A percentile compares a stretch with the other conserved stretches of the same genome.
These are phyloP conservation scores for Lagorchestes hirsutus DNA, from an alignment of 2,797 vertebrate genomes.

Conservation along the genomic window DNA sequence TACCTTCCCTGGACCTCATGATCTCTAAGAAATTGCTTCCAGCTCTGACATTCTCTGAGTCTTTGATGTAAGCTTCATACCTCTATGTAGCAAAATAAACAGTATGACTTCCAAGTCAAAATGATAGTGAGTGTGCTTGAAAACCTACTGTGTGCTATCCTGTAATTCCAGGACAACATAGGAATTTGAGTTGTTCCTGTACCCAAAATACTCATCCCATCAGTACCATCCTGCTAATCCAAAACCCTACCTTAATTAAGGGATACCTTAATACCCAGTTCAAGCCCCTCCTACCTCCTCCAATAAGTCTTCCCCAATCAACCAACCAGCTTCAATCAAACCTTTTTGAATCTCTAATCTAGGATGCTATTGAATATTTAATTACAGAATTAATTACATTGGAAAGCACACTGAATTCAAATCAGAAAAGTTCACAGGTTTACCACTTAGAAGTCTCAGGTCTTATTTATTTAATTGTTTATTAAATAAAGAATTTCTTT, in stretches of 20 bases:
- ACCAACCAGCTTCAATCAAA: background rate
- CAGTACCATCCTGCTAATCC: background rate
- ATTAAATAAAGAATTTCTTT: too few relatives aligned
- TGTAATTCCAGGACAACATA: background rate
- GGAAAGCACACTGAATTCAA: background rate
- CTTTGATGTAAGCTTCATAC: background rate
- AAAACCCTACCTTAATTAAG: background rate
- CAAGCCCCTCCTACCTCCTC: background rate
- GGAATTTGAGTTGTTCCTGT: background rate
- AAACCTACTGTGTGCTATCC: background rate
- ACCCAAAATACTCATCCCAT: background rate
- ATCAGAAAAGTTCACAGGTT: background rate
- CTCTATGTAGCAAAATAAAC: background rate
- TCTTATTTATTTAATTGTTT: too few relatives aligned
- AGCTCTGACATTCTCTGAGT: background rate
- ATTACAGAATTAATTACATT: background rate
- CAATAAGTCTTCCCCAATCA: background rate
- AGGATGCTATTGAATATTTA: background rate
- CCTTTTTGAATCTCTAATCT: background rate
- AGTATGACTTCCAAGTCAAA: background rate
- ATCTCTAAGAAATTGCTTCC: background rate
- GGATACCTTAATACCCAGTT: background rate
- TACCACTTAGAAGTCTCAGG: background rate
- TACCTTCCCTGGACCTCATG: background rate
- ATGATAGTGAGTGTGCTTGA: background rate